Evolutionary conservation across 2,113 vertebrate species (phyloP).

Genomic region (Chaetodon auriga): DNA sequence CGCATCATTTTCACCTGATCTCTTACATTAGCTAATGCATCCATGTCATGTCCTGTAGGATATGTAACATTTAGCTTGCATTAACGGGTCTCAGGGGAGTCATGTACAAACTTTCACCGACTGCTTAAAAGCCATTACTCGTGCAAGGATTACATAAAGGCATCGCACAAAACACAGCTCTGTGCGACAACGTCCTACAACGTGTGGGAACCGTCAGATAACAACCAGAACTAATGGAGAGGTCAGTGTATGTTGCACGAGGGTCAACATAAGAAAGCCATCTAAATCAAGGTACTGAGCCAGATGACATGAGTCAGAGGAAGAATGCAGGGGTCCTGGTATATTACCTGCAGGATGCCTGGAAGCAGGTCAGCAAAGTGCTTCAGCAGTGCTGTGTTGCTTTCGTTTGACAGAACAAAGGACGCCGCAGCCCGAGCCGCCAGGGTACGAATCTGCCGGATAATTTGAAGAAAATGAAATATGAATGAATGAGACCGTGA

Average conservation of each 20-base stretch:
- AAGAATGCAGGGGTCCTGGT: accelerated
- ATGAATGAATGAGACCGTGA: too few species aligned
- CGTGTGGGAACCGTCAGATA: not conserved
- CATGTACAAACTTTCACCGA: not conserved
- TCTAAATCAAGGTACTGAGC: not conserved
- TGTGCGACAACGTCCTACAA: not conserved
- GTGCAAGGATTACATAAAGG: not conserved
- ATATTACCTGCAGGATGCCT: conserved; percentile 93
- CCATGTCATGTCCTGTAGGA: not conserved
- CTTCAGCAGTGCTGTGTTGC: conserved; percentile 93
- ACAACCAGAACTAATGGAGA: not conserved
- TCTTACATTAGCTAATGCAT: not conserved
- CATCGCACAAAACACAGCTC: not conserved
- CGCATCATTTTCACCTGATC: not conserved
- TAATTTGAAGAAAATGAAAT: accelerated
- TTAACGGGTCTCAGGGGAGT: not conserved
- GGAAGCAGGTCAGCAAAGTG: conserved; percentile 96
- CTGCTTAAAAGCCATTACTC: not conserved
- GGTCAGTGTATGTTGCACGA: not conserved
- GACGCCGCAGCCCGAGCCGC: conserved; percentile 94
- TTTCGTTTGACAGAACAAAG: conserved; percentile 96
- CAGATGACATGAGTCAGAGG: not conserved
- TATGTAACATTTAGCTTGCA: not conserved
- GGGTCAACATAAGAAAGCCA: not conserved
- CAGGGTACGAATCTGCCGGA: conserved; percentile 90